Conservation (phyloP, 2,113 vertebrate genomes). For the Oostethus manadensis region DNA sequence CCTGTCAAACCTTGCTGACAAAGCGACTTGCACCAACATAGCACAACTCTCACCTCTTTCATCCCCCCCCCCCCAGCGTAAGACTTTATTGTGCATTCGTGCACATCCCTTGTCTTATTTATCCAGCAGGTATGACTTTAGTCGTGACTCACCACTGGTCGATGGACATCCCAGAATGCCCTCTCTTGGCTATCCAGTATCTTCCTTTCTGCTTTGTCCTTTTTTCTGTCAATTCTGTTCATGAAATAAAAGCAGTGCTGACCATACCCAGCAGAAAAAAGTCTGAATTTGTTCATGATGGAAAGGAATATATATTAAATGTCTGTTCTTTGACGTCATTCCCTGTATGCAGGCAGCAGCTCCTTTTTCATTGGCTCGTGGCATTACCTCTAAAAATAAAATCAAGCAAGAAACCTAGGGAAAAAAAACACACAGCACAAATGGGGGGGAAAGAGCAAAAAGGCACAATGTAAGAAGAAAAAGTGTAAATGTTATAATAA, state of each 20-base stretch:
- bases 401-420: too few relatives aligned
- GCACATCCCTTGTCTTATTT: neutral
- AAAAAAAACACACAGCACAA: too few relatives aligned
- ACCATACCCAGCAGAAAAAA: neutral
- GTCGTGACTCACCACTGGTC: slow-evolving; percentile 83
- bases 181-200: slow-evolving; percentile 96
- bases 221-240: slow-evolving; percentile 90
- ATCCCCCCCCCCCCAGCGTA: too few relatives aligned
- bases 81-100: neutral
- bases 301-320: too few relatives aligned
- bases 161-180: slow-evolving; percentile 96
- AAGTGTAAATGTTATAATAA: too few relatives aligned
- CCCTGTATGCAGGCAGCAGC: too few relatives aligned
- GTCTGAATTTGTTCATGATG: too few relatives aligned
- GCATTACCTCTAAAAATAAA: too few relatives aligned
- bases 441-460: too few relatives aligned
- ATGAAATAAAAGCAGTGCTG: neutral
- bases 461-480: too few relatives aligned
- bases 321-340: too few relatives aligned
- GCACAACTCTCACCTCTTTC: slow-evolving; percentile 9
- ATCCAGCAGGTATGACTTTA: neutral
- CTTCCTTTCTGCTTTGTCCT: slow-evolving; percentile 95
- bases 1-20: slow-evolving; percentile 12
- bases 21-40: slow-evolving; percentile 34
- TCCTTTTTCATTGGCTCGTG: too few relatives aligned